phyloP scores from a whole-genome alignment of 2,797 vertebrate genomes.

The Urocyon cinereoargenteus region DNA sequence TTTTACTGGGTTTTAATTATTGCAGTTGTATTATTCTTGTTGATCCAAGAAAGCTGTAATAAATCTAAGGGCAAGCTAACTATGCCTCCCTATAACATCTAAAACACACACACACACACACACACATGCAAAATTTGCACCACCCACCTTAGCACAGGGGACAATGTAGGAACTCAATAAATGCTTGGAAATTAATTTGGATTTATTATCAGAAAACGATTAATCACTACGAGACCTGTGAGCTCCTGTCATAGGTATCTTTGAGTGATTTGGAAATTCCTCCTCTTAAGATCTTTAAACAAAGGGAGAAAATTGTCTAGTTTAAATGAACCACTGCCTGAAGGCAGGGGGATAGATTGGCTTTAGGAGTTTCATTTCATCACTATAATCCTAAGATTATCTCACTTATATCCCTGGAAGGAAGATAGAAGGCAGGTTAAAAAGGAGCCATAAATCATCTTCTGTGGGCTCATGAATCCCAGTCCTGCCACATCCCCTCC shows the following conservation, averaged over 20 bases:
- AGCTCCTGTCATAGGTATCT: constrained; percentile 63
- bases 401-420: constrained; percentile 73
- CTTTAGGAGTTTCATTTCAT: constrained; percentile 80
- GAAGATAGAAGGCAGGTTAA: constrained; percentile 69
- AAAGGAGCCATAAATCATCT: constrained; percentile 77
- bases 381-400: constrained; percentile 80
- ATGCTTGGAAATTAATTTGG: constrained; percentile 69
- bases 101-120: background rate
- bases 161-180: constrained; percentile 39
- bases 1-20: constrained; percentile 34
- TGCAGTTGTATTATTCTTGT: background rate
- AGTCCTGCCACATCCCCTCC: background rate
- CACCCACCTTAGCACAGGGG: background rate
- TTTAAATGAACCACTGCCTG: constrained; percentile 79
- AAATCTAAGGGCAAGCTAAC: background rate
- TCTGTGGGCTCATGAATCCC: background rate
- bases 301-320: constrained; percentile 75
- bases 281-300: constrained; percentile 81
- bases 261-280: constrained; percentile 78
- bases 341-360: constrained; percentile 72
- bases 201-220: constrained; percentile 66
- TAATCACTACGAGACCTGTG: constrained; percentile 62
- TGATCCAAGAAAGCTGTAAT: background rate
- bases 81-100: background rate
- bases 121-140: background rate